Evolutionary conservation across 2,113 vertebrate genomes (phyloP), one percentile per base, ranked within the genome.

Genomic region (Chinchilla lanigera): DNA sequence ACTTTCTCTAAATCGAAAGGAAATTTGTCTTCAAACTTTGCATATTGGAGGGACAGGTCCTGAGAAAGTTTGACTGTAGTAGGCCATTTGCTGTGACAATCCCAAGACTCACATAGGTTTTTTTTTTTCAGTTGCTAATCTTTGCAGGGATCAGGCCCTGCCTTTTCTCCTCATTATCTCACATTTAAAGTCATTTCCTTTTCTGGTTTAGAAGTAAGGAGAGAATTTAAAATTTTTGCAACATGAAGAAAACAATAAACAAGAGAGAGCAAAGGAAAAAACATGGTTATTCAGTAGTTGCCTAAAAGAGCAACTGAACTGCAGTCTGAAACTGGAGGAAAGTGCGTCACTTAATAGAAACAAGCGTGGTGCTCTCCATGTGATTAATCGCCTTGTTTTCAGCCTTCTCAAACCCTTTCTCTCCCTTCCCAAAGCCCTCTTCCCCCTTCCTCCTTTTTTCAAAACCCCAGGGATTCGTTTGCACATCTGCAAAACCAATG

Each of bases 401-500:
- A 95, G 97, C 96, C 93, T 82, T 93, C 84, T 81, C 38, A 95
- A 96, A 87, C 58, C 8, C 81, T 97, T 98, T 71, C 9, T 97
- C 61, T 95, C 93, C 95, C 63, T 89, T 93, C 90, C 87, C 86
- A 93, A 97, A 96, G 89, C 20, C 47, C 19, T 85, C 96, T 90
- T 78, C 65, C 96, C 58, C 44, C 35, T 78, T 67, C 50, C 33
- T 35, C 61, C 35, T 54, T 86, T 73, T 71, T 97, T 96, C 80
- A 92, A 95, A 97, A 97, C 98, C 98, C 98, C 52, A 97, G 98
- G 97, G 98, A 97, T 97, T 98, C 95, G 97, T 97, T 67, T 96
- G 98, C 98, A 99, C 99, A 99, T 99, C 99, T 99, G 99, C 98
- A 98, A 98, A 98, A 97, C 85, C 97, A 97, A 3, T 98, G 97